Evolutionary conservation across 2,888 invertebrate genomes (phyloP).

Genomic region (Falcaria lacertinaria): DNA sequence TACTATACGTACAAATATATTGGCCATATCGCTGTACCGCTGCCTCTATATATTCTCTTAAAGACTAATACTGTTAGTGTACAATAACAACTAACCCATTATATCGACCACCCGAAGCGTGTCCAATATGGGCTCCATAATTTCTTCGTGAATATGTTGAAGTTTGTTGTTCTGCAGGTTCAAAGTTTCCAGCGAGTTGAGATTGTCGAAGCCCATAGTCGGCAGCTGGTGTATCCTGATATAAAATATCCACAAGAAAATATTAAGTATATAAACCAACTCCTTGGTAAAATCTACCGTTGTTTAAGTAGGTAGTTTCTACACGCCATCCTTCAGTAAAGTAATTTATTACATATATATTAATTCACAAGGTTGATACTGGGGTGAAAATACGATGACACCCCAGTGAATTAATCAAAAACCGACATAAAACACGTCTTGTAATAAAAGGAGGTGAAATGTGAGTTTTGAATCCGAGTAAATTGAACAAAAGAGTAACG

Average conservation of each 20-base stretch:
- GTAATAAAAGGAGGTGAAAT: constrained; percentile 4
- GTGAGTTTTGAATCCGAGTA: not conserved
- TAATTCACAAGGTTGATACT: constrained; percentile 15
- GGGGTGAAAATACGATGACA: constrained; percentile 9
- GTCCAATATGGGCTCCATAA: constrained; percentile 93
- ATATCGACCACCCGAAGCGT: constrained; percentile 92
- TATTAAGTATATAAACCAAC: not conserved
- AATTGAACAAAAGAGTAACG: not conserved
- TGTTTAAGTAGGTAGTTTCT: not conserved
- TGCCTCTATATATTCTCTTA: not conserved
- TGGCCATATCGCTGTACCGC: too few relatives aligned
- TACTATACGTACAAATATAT: too few relatives aligned
- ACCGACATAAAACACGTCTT: constrained; percentile 6
- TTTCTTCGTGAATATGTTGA: constrained; percentile 89
- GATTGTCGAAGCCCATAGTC: constrained; percentile 90
- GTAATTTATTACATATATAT: constrained; percentile 25
- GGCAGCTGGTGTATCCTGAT: constrained; percentile 90
- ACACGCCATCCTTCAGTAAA: constrained; percentile 11
- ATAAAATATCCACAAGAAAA: constrained; percentile 8
- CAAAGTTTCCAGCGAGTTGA: constrained; percentile 93
- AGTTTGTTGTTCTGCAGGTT: constrained; percentile 94
- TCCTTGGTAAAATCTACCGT: not conserved
- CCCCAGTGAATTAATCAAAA: constrained; percentile 27
- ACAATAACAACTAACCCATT: constrained; percentile 82
- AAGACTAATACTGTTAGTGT: not conserved